phyloP scores from a whole-genome alignment of 2,797 vertebrate species.

The Pseudomugil gertrudae region DNA sequence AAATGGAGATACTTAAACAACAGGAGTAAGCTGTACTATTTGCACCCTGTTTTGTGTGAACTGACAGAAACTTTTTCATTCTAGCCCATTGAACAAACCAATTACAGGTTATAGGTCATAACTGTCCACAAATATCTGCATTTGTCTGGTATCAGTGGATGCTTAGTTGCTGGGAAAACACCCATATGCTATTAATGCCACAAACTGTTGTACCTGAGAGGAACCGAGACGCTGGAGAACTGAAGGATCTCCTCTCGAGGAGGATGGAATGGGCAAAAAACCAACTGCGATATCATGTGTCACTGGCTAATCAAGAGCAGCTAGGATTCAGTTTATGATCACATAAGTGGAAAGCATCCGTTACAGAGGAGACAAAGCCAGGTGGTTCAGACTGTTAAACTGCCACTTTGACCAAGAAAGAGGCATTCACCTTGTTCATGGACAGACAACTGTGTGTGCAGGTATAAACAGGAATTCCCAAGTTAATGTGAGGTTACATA shows the following conservation, averaged over 20 bases:
- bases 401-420: conserved; percentile 33
- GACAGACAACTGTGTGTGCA: neutral
- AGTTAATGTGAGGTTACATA: neutral
- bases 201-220: conserved; percentile 43
- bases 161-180: conserved; percentile 63
- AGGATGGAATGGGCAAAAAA: conserved; percentile 20
- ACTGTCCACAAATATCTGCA: neutral
- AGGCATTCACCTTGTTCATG: neutral
- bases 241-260: conserved; percentile 46
- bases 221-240: conserved; percentile 28
- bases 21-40: neutral
- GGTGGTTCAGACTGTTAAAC: conserved; percentile 57
- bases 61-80: neutral
- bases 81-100: neutral
- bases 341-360: conserved; percentile 64
- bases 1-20: neutral
- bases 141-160: conserved; percentile 29
- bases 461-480: neutral
- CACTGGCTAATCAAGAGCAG: conserved; percentile 54
- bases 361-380: conserved; percentile 67
- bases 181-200: conserved; percentile 32
- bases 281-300: conserved; percentile 63
- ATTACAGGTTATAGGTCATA: neutral
- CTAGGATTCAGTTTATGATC: conserved; percentile 53
- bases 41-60: neutral